Base-by-base conservation (phyloP, 2,113 vertebrate genomes). In the Cichladusa arquata region DNA sequence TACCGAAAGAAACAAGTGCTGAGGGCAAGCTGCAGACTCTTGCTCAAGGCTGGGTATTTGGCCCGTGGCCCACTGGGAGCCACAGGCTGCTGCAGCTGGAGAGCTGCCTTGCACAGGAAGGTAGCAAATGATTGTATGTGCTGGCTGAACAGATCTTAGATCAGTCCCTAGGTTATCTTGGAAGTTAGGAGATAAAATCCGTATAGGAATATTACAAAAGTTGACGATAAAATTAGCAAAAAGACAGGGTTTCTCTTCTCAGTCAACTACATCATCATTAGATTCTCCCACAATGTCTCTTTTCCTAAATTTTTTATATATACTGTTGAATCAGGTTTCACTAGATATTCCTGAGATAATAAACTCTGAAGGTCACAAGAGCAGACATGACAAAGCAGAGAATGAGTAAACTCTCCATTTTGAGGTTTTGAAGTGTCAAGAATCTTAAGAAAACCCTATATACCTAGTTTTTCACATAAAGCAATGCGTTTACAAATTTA, bases 51-150 rank as follows among this genome's bases (percentile, higher is more conserved):
- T 91, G 60, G 9, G 12, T 40, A 12, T 83, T 86, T 88, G 82
- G 70, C 18, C 31, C 0, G 0, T 76, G 62, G 48, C 62, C 22
- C 67, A 31, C 8, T 11, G 2, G 2, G 29, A 91, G 36, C 14
- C 40, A 18, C 36, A 47, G 0, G 0, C 31, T 69, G 48, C 71
- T 51, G 36, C 23, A 83, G 50, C 58, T 57, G 25, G 24, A 40
- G 24, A 12, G 8, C 56, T 87, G 9, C 24, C 19, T 6, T 25
- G 38, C 28, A 64, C 19, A 44, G 47, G 31, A 54, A 19, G 77
- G 3, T 60, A 22, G 47, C 6, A 57, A 47, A 28, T 19, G 19
- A 31, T n/a, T 0, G 0, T 12, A 3, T 19, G 26, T 31, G 29
- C 51, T 81, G 40, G 31, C 42, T 85, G 38, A 77, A 61, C 45